Percentiles rank a stretch among this genome's conserved stretches.
These are phyloP conservation scores for Littorina saxatilis DNA, from an alignment of 1,140 invertebrate genomes.

Conservation along the genomic window DNA sequence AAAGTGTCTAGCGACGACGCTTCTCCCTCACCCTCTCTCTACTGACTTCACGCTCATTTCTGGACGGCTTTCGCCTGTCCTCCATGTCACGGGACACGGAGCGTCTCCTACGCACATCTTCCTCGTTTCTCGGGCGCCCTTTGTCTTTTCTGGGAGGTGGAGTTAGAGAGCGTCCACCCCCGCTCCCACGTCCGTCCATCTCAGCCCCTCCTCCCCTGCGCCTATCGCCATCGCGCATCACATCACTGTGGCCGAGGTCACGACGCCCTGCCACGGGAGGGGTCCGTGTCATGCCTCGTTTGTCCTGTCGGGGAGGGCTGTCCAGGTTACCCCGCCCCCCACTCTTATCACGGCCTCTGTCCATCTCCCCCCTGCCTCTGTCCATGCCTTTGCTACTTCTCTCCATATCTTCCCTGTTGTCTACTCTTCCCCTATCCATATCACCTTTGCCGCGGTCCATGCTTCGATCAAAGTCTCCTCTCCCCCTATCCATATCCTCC, in stretches of 20 bases:
- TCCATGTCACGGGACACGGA: slow-evolving; percentile 13
- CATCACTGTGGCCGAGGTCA: neutral
- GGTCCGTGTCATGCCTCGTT: neutral
- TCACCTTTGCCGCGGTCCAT: neutral
- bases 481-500: too few species aligned
- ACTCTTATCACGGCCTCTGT: neutral
- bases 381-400: neutral
- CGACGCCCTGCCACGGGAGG: neutral
- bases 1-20: neutral
- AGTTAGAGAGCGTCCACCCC: neutral
- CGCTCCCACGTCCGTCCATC: neutral
- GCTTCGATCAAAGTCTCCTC: neutral
- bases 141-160: slow-evolving; percentile 30
- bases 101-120: neutral
- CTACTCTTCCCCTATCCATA: neutral
- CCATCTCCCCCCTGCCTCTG: neutral
- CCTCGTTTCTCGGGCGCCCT: neutral
- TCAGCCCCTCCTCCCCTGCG: neutral
- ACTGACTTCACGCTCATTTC: neutral
- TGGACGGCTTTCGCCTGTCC: neutral
- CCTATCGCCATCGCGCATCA: neutral
- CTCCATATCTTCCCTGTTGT: neutral
- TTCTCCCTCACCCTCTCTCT: slow-evolving; percentile 2
- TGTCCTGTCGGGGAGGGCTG: neutral
- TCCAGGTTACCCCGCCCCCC: neutral